Conservation (phyloP, 1,140 invertebrate species). For the Chrysoperla carnea region DNA sequence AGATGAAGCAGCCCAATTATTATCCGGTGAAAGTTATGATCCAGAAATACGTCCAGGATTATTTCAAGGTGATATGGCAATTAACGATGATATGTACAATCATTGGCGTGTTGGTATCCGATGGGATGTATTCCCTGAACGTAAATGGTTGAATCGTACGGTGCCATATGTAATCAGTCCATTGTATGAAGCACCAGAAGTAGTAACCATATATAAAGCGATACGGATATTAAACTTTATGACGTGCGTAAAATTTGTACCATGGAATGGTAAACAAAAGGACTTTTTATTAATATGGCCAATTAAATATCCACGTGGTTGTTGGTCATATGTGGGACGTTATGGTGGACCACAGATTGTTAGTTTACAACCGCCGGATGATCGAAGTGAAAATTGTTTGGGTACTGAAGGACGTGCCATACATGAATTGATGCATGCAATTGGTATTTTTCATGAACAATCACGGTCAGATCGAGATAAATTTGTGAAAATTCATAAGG, state of each 20-base stretch:
- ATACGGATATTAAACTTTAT: slow-evolving; percentile 37
- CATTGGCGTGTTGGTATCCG: slow-evolving; percentile 39
- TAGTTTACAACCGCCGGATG: slow-evolving; percentile 40
- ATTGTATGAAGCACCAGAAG: slow-evolving; percentile 34
- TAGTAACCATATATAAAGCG: slow-evolving; percentile 36
- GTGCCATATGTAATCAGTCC: slow-evolving; percentile 41
- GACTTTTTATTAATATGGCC: slow-evolving; percentile 47
- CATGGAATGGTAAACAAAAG: slow-evolving; percentile 36
- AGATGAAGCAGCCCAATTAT: no score
- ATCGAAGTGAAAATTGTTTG: slow-evolving; percentile 34
- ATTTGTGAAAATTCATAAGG: slow-evolving; percentile 33
- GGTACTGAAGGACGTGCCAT: slow-evolving; percentile 37
- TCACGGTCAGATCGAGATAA: slow-evolving; percentile 38
- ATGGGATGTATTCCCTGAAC: slow-evolving; percentile 46
- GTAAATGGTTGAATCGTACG: slow-evolving; percentile 35
- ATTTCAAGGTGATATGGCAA: slow-evolving; percentile 49
- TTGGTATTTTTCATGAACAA: slow-evolving; percentile 48
- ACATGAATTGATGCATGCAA: slow-evolving; percentile 47
- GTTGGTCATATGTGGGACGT: slow-evolving; percentile 47
- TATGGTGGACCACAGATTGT: slow-evolving; percentile 46
- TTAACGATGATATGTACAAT: slow-evolving; percentile 28
- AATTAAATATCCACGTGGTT: slow-evolving; percentile 42
- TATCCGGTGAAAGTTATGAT: slow-evolving; percentile 24
- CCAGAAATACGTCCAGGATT: slow-evolving; percentile 46
- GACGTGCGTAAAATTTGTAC: slow-evolving; percentile 40